Evolutionary conservation across 2,888 invertebrate species (phyloP).

Genomic region (Caradrina kadenii): DNA sequence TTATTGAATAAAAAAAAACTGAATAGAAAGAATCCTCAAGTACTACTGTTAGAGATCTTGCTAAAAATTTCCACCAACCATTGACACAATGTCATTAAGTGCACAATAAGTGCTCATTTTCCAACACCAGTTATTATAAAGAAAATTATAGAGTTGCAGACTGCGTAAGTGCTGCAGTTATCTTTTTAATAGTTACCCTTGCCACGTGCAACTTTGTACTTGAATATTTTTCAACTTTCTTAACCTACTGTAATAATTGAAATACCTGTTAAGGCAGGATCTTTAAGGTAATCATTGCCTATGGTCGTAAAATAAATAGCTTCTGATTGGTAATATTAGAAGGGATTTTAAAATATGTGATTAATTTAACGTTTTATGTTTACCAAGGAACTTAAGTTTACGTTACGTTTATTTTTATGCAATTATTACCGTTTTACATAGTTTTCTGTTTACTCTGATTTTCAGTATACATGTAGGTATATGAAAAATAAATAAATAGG

Average conservation of each 20-base stretch:
- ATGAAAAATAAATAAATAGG: no score
- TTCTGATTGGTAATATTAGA: no score
- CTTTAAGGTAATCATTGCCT: not conserved
- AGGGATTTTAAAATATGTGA: no score
- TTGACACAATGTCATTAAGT: not conserved
- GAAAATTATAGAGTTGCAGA: conserved; percentile 37
- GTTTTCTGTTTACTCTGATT: no score
- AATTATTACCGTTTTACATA: no score
- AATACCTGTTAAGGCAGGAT: not conserved
- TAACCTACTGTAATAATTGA: conserved; percentile 5
- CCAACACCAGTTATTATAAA: conserved; percentile 30
- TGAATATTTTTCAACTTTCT: conserved; percentile 14
- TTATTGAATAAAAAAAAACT: no score
- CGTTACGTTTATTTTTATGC: no score
- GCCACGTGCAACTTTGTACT: conserved; percentile 27
- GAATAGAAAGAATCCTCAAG: not conserved
- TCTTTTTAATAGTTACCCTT: conserved; percentile 19
- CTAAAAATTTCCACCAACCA: not conserved
- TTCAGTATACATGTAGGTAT: no score
- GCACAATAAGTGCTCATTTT: conserved; percentile 6
- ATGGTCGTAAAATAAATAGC: not conserved
- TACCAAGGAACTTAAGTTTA: not conserved
- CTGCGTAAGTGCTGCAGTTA: conserved; percentile 7
- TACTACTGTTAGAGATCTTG: not conserved
- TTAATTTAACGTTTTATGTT: not conserved